These are phyloP conservation scores for Pantala flavescens DNA, from an alignment of 1,140 invertebrate genomes.

Conservation along the genomic window DNA sequence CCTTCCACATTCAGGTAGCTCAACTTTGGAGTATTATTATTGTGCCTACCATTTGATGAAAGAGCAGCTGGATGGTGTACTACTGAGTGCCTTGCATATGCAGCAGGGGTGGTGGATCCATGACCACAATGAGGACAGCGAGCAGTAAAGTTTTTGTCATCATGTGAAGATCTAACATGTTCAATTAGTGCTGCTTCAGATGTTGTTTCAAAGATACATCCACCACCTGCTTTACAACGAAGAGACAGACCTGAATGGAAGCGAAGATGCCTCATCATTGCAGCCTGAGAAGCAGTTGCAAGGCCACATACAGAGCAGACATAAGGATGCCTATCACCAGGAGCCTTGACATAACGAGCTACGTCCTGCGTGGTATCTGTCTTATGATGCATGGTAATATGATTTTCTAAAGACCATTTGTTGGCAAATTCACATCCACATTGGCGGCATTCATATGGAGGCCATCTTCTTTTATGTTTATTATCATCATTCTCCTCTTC, in stretches of 20 bases:
- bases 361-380: background rate
- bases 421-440: conserved; percentile 1
- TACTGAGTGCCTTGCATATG: background rate
- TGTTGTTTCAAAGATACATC: background rate
- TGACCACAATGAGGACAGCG: background rate
- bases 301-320: background rate
- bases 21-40: background rate
- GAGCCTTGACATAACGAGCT: background rate
- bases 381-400: background rate
- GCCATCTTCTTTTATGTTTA: background rate
- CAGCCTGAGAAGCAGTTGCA: background rate
- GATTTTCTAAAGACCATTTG: conserved; percentile 6
- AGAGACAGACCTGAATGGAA: background rate
- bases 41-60: background rate
- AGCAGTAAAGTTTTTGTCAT: conserved; percentile 6
- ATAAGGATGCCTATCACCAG: background rate
- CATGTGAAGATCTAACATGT: background rate
- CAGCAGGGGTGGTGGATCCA: background rate
- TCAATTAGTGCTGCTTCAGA: background rate
- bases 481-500: background rate
- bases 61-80: background rate
- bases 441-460: background rate
- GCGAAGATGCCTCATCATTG: background rate
- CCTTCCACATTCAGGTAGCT: background rate
- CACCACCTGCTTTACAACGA: background rate